Evolutionary conservation across 2,888 invertebrate genomes (phyloP), one percentile per base, ranked within the genome.

Genomic region (Parnassius smintheus): DNA sequence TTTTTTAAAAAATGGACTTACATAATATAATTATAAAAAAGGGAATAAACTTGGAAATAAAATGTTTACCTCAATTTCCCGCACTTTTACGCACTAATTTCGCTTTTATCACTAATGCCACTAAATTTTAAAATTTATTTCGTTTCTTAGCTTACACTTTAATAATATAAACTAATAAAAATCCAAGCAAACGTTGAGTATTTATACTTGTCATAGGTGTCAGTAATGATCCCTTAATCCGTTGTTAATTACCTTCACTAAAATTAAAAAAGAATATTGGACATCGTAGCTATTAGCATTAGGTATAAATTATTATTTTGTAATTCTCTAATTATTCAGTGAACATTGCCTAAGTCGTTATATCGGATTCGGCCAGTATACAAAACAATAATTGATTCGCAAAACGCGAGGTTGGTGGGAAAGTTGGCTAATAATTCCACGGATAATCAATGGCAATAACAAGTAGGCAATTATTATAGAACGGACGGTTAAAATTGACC

Each of bases 401-500:
- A 70, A 70, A 73, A 67, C 66, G 68, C 68, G 64, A 71, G 59
- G 66, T 70, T 75, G 74, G 75, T 76, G 71, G 73, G 79, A 83
- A 81, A 84, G 81, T 80, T 75, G 71, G 78, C 76, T 75, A 77
- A 78, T 72, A 75, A 72, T 75, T 72, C 73, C 70, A 64, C 70
- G 70, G 67, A 70, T 78, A 77, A 71, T 80, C 76, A 77, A 78
- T 76, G 65, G 68, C 68, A 68, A 75, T 81, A 77, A 78, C 74
- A 75, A 72, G 72, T 72, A 67, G 72, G 70, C 67, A 78, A 76
- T 73, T 71, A 72, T 72, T 74, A 71, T 68, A 56, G 75, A 78
- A 76, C 74, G 76, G 70, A 74, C 73, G 74, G 66, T 75, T 77
- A 76, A 80, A 81, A 76, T 76, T 68, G 77, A 74, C 74, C 71